A percentile compares a stretch with the other conserved stretches of the same genome.
Conservation (phyloP, 2,797 vertebrate species). For the Crocodylus rhombifer region DNA sequence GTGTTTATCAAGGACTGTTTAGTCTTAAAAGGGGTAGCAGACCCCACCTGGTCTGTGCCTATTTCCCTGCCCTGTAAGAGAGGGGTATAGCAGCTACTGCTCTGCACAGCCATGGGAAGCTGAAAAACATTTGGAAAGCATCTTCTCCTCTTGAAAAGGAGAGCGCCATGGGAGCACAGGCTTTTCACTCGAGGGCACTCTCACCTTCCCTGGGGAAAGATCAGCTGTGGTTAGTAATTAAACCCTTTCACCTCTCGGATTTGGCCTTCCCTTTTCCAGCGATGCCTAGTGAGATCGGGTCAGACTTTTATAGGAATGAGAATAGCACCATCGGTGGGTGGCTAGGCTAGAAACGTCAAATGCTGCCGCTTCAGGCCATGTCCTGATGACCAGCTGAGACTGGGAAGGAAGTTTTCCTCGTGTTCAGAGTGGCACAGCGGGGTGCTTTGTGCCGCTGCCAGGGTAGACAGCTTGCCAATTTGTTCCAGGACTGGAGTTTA, state of each 20-base stretch:
- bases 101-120: conserved; percentile 13
- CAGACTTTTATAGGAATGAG: not conserved
- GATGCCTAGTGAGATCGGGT: not conserved
- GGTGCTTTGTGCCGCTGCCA: not conserved
- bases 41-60: not conserved
- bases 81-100: not conserved
- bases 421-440: fast-evolving
- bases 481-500: not conserved
- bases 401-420: not conserved
- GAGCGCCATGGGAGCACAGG: not conserved
- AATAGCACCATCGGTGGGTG: not conserved
- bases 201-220: conserved; percentile 14
- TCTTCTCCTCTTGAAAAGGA: conserved; percentile 18
- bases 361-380: not conserved
- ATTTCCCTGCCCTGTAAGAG: not conserved
- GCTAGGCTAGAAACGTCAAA: not conserved
- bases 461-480: not conserved
- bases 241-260: conserved; percentile 33
- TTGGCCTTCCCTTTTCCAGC: not conserved
- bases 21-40: not conserved
- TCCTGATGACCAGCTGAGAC: not conserved
- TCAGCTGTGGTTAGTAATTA: conserved; percentile 23
- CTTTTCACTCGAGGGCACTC: conserved; percentile 37
- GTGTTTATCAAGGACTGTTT: not conserved
- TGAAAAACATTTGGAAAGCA: conserved; percentile 42